Evolutionary conservation across 2,113 vertebrate genomes (phyloP).

Genomic region (Lota lota): DNA sequence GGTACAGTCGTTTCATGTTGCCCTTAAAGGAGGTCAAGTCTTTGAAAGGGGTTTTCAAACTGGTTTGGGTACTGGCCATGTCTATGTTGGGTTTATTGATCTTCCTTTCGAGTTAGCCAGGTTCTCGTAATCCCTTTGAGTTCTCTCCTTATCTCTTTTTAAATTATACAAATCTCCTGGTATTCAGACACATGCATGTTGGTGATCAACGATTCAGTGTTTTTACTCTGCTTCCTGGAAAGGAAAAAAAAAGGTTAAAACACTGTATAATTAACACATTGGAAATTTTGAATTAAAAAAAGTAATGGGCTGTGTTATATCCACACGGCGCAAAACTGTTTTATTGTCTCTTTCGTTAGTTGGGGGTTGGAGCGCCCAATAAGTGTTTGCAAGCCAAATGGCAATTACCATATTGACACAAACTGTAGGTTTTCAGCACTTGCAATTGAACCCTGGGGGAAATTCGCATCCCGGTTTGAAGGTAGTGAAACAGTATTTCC

Average conservation of each 20-base stretch:
- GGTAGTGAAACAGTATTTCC: slow-evolving; percentile 38
- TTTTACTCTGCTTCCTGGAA: slow-evolving; percentile 52
- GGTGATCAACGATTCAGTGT: slow-evolving; percentile 38
- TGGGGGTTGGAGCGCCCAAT: slow-evolving; percentile 41
- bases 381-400: slow-evolving; percentile 63
- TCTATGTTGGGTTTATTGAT: slow-evolving; percentile 42
- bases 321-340: slow-evolving; percentile 42
- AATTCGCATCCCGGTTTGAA: slow-evolving; percentile 41
- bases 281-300: slow-evolving; percentile 5
- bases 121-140: slow-evolving; percentile 32
- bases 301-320: slow-evolving; percentile 27
- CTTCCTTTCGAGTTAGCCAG: slow-evolving; percentile 29
- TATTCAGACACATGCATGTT: slow-evolving; percentile 64
- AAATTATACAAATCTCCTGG: slow-evolving; percentile 61
- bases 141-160: slow-evolving; percentile 36
- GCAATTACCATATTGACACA: slow-evolving; percentile 66
- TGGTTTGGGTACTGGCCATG: slow-evolving; percentile 86
- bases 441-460: slow-evolving; percentile 55
- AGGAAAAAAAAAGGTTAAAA: background rate
- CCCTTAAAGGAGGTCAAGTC: slow-evolving; percentile 74
- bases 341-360: slow-evolving; percentile 32
- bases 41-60: slow-evolving; percentile 77
- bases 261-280: slow-evolving; percentile 19
- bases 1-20: slow-evolving; percentile 77
- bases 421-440: slow-evolving; percentile 46